Conservation (phyloP, 2,888 invertebrate genomes). For the Holacanthella duospinosa region DNA sequence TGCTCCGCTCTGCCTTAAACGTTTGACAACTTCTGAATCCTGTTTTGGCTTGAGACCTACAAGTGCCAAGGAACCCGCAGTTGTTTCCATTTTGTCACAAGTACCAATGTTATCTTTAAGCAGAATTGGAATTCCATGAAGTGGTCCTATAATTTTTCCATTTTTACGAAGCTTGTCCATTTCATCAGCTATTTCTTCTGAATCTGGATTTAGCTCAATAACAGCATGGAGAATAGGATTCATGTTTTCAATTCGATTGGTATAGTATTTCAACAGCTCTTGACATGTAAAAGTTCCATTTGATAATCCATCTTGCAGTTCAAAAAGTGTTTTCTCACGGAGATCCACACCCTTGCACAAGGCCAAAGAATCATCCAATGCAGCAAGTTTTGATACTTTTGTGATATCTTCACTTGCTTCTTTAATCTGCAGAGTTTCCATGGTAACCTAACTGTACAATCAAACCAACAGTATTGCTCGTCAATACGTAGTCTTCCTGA, state of each 20-base stretch:
- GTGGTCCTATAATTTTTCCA: background rate
- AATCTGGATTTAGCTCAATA: slow-evolving; percentile 19
- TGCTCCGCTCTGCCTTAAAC: slow-evolving; percentile 17
- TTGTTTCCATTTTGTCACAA: slow-evolving; percentile 18
- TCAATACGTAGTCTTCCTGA: too few relatives aligned
- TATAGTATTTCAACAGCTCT: slow-evolving; percentile 20
- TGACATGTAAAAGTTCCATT: slow-evolving; percentile 12
- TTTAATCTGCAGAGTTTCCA: too few relatives aligned
- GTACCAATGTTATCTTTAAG: slow-evolving; percentile 24
- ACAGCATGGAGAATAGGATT: slow-evolving; percentile 16
- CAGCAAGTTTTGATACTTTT: background rate
- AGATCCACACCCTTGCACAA: background rate
- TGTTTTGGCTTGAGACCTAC: slow-evolving; percentile 10
- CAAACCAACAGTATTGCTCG: too few relatives aligned
- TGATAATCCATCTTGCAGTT: slow-evolving; percentile 16
- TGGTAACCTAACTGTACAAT: too few relatives aligned
- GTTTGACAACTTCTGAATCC: slow-evolving; percentile 18
- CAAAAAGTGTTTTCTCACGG: slow-evolving; percentile 21
- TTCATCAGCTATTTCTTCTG: slow-evolving; percentile 11
- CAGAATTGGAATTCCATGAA: slow-evolving; percentile 27
- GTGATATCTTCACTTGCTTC: too few relatives aligned
- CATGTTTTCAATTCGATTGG: slow-evolving; percentile 19
- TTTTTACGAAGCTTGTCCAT: slow-evolving; percentile 13
- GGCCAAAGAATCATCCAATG: background rate
- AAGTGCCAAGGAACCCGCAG: slow-evolving; percentile 21